Conservation (phyloP, 2,888 invertebrate species). For the Apomyelois bistriatella region DNA sequence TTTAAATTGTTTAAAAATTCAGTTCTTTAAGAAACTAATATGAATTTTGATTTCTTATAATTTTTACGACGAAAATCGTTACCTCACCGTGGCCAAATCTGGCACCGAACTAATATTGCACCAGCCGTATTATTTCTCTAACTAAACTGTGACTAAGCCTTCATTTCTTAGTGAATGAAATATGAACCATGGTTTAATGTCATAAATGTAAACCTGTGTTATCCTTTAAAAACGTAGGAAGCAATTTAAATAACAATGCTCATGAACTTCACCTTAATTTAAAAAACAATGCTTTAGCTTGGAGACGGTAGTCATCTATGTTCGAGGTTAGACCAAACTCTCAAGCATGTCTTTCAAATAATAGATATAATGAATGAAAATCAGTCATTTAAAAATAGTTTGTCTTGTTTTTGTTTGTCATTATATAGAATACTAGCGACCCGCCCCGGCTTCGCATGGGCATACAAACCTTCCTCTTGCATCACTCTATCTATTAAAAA, state of each 20-base stretch:
- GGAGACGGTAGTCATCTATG: not conserved
- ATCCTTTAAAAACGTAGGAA: not conserved
- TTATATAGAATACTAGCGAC: no score
- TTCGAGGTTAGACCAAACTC: not conserved
- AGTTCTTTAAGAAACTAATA: no score
- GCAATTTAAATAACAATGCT: conserved; percentile 5
- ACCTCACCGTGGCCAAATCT: not conserved
- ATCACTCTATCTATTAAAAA: no score
- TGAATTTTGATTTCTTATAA: no score
- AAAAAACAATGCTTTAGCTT: not conserved
- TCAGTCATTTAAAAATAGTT: not conserved
- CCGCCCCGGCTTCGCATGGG: no score
- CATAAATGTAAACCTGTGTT: not conserved
- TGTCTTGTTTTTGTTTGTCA: no score
- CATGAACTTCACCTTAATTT: not conserved
- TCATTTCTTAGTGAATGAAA: not conserved
- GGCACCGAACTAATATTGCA: not conserved
- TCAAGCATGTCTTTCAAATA: no score
- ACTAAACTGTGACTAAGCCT: not conserved
- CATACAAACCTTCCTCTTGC: no score
- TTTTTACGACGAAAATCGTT: no score
- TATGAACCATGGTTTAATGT: not conserved
- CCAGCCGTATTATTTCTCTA: not conserved
- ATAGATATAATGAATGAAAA: no score
- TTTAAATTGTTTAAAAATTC: no score